These are phyloP conservation scores for Crocuta crocuta DNA, from an alignment of 2,113 vertebrate genomes.

Conservation along the genomic window DNA sequence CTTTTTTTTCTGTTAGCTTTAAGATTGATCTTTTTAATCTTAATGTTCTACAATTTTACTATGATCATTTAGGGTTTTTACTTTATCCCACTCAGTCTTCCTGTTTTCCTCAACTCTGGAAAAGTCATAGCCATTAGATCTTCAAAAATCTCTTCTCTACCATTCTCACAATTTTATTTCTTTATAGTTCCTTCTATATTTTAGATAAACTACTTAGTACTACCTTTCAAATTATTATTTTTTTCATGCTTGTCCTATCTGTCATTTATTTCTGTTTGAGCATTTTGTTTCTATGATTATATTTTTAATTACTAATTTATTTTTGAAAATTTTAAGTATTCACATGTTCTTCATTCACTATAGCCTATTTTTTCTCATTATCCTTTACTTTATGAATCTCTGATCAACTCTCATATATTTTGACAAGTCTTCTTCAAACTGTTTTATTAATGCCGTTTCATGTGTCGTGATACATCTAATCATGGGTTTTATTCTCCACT, in stretches of 20 bases:
- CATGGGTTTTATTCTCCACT: background rate
- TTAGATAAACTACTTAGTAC: background rate
- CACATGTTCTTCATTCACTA: background rate
- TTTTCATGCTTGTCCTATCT: background rate
- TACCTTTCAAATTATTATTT: background rate
- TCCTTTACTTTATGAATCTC: background rate
- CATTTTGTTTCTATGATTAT: background rate
- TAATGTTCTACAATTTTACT: background rate
- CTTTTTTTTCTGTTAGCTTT: background rate
- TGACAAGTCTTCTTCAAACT: background rate
- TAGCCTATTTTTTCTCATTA: background rate
- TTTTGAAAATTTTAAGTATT: background rate
- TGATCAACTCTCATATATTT: background rate
- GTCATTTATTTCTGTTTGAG: background rate
- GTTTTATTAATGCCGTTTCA: background rate
- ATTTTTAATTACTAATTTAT: slow-evolving; percentile 14
- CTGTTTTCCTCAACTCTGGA: background rate
- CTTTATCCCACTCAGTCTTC: background rate
- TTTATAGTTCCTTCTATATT: background rate
- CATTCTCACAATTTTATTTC: background rate
- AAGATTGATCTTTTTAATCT: background rate
- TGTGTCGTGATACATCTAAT: background rate
- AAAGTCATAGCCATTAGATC: background rate
- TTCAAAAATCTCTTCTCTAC: background rate
- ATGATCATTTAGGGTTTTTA: background rate